Conservation (phyloP, 2,113 vertebrate species). For the Probosciger aterrimus region DNA sequence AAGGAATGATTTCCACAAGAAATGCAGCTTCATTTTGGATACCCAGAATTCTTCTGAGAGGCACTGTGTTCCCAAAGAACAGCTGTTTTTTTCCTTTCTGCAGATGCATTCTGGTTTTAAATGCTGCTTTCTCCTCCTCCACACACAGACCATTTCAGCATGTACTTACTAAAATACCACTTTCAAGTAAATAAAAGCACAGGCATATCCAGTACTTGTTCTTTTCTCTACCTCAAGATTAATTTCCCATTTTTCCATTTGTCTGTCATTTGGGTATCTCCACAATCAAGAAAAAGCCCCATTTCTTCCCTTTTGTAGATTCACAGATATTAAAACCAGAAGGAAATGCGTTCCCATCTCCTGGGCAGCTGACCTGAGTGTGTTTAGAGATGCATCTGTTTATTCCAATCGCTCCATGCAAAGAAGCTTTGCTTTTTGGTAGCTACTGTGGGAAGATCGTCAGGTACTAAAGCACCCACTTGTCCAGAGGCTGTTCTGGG, state of each 20-base stretch:
- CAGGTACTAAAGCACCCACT: not conserved
- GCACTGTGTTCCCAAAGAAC: not conserved
- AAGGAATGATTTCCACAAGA: not conserved
- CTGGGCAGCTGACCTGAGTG: not conserved
- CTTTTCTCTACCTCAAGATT: not conserved
- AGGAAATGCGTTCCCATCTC: not conserved
- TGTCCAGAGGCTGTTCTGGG: not conserved
- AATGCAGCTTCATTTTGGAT: not conserved
- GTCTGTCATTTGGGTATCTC: not conserved
- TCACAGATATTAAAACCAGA: not conserved
- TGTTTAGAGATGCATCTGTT: not conserved
- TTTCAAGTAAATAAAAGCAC: slow-evolving; percentile 6
- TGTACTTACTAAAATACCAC: slow-evolving; percentile 1
- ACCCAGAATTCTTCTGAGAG: not conserved
- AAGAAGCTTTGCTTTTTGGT: not conserved
- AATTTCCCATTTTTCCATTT: slow-evolving; percentile 15
- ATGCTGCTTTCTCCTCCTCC: not conserved
- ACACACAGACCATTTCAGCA: not conserved
- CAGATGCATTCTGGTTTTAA: not conserved
- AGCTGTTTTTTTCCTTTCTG: not conserved
- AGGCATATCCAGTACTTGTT: not conserved
- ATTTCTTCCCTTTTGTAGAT: not conserved
- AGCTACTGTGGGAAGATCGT: not conserved
- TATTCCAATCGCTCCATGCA: not conserved
- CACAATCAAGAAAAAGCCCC: not conserved